Base-by-base conservation (phyloP, 2,888 invertebrate genomes). In the Stenurella melanura region DNA sequence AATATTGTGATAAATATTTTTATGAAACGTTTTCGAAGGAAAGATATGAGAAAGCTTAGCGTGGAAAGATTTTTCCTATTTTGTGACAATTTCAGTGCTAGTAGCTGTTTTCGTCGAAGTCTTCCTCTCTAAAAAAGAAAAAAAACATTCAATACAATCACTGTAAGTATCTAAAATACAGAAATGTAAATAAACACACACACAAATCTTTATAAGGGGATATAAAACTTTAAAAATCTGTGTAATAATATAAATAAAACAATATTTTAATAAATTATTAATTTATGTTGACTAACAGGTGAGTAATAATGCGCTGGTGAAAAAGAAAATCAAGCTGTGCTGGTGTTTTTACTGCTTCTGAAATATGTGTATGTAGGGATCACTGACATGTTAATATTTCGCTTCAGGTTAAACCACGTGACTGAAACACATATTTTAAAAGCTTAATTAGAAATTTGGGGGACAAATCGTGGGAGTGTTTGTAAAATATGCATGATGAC, bases 41-140 rank as follows among this genome's bases (percentile, higher is more conserved):
- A 78, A 76, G 67, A 73, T 73, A 72, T 75, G 76, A 72, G 19
- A 61, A 80, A 79, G 79, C 79, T 72, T 75, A 57, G 77, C 76
- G 81, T 79, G 78, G 67, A 54, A 77, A 66, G 17, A 12, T 26
- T 73, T 66, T 78, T 80, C 72, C 74, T 34, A 78, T 73, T 66
- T 76, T 63, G 76, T 77, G 70, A 74, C 72, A 63, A 72, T 70
- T 63, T 77, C 78, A 56, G 78, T 79, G 80, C 84, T 87, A 87
- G 78, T 87, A 87, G 68, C 86, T 84, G 78, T 86, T 87, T 73
- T 87, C 87, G 77, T 87, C 87, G 78, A 85, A 87, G 74, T 87
- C 87, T 81, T 87, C 87, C 69, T 87, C 87, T 82, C 87, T 87
- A 81, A 71, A 87, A 73, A 73, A 73, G 73, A 74, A 74, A 67